Percentiles rank a stretch among this genome's conserved stretches.
Evolutionary conservation across 2,113 vertebrate genomes (phyloP).

Genomic region (Psittacus erithacus): DNA sequence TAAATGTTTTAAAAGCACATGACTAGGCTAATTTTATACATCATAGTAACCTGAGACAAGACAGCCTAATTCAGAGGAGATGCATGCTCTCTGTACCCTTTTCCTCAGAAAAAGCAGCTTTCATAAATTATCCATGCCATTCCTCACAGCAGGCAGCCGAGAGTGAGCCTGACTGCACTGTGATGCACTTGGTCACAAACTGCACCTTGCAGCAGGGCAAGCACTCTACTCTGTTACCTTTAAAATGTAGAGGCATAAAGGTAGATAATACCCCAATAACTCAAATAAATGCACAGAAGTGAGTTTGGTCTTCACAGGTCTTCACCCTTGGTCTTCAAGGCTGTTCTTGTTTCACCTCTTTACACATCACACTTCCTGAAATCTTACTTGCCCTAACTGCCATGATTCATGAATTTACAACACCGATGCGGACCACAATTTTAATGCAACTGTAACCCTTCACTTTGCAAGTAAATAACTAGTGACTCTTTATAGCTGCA

Average conservation of each 20-base stretch:
- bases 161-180: neutral
- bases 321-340: neutral
- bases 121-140: neutral
- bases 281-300: neutral
- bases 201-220: neutral
- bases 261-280: too few relatives aligned
- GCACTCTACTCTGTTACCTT: neutral
- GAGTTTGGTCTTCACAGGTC: neutral
- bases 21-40: neutral
- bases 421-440: neutral
- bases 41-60: neutral
- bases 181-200: fast-evolving
- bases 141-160: neutral
- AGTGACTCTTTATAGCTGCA: neutral
- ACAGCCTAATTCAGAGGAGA: neutral
- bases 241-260: fast-evolving
- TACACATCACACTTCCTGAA: neutral
- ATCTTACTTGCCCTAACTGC: slow-evolving; percentile 21
- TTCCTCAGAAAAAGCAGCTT: neutral
- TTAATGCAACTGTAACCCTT: neutral
- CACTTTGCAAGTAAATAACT: neutral
- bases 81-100: neutral
- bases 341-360: neutral
- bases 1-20: neutral
- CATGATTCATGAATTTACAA: slow-evolving; percentile 14